These are phyloP conservation scores for Tenthredo mesomela DNA, from an alignment of 2,888 invertebrate species.

Conservation along the genomic window DNA sequence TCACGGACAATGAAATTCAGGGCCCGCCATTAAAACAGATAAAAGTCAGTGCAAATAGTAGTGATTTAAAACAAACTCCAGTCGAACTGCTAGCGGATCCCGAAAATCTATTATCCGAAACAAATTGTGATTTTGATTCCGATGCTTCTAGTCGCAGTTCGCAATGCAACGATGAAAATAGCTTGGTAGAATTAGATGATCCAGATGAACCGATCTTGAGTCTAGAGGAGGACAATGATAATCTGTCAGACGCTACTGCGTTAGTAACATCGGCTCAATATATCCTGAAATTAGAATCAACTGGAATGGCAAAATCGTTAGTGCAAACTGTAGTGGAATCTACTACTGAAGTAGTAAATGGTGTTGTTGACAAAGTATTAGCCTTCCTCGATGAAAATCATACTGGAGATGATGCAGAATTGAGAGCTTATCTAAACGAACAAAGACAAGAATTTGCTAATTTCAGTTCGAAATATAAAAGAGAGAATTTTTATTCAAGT, in stretches of 20 bases:
- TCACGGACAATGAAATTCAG: neutral
- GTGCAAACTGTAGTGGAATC: slow-evolving; percentile 7
- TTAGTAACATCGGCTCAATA: neutral
- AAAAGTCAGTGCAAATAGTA: neutral
- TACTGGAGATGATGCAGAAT: neutral
- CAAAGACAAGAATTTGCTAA: slow-evolving; percentile 15
- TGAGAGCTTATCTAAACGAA: slow-evolving; percentile 31
- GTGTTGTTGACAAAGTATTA: slow-evolving; percentile 10
- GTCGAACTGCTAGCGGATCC: neutral
- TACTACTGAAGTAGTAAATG: neutral
- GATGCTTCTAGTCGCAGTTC: neutral
- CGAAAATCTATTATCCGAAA: slow-evolving; percentile 4
- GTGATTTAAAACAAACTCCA: neutral
- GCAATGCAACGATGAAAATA: neutral
- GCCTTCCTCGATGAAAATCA: neutral
- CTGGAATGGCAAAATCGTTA: slow-evolving; percentile 16
- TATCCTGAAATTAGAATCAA: slow-evolving; percentile 3
- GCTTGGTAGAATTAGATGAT: neutral
- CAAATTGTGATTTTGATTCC: neutral
- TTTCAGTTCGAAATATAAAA: slow-evolving; percentile 5
- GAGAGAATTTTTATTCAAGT: no score
- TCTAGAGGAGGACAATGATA: neutral
- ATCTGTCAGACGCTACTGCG: neutral
- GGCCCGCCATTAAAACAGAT: neutral
- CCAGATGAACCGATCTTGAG: neutral